These are phyloP conservation scores for Pelochelys cantorii DNA, from an alignment of 2,797 vertebrate species.

Conservation along the genomic window DNA sequence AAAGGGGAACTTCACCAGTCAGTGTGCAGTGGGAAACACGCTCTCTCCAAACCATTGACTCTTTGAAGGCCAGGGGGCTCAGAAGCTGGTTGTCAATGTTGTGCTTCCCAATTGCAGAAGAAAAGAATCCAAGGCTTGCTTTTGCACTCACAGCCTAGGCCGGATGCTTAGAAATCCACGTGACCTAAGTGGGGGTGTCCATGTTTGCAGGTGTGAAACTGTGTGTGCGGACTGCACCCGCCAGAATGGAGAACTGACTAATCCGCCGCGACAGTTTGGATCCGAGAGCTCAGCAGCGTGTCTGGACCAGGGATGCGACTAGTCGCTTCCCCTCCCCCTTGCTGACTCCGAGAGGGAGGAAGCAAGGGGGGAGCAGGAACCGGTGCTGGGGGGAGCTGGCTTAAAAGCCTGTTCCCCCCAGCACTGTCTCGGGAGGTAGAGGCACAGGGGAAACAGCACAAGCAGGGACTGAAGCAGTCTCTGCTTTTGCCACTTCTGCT, in stretches of 20 bases:
- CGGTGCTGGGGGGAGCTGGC: no score
- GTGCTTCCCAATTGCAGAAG: neutral
- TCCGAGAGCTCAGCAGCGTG: neutral
- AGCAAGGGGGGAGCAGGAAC: no score
- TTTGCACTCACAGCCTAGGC: slow-evolving; percentile 9
- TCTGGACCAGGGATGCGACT: neutral
- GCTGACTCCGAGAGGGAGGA: no score
- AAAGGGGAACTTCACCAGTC: slow-evolving; percentile 43
- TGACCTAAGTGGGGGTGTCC: slow-evolving; percentile 11
- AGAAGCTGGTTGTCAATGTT: neutral
- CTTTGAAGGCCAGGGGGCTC: neutral
- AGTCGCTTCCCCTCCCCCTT: no score
- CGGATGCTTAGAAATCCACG: neutral
- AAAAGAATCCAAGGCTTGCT: neutral
- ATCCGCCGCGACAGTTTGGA: neutral
- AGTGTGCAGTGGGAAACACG: neutral
- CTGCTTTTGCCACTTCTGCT: no score
- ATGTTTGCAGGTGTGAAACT: neutral
- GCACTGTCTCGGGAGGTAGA: no score
- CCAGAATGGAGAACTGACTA: neutral
- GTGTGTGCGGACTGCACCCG: neutral
- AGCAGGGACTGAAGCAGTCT: no score
- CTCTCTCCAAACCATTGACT: neutral
- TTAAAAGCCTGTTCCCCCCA: no score
- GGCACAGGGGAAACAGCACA: no score